phyloP scores from a whole-genome alignment of 2,888 invertebrate species.

The Petrophora chlorosata region DNA sequence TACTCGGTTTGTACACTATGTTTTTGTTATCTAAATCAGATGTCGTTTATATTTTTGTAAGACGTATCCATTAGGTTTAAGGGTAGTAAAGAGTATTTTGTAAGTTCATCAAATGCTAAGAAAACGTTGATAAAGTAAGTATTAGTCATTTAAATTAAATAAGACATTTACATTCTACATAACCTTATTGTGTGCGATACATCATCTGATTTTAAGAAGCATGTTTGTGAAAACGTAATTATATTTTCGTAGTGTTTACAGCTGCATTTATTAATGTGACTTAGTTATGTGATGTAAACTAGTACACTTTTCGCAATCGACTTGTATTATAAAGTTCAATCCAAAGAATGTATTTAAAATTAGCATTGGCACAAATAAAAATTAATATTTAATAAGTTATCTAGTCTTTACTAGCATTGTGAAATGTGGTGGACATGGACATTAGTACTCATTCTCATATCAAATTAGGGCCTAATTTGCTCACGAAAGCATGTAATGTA shows the following conservation, averaged over 20 bases:
- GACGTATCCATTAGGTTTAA: constrained; percentile 52
- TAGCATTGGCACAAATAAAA: constrained; percentile 4
- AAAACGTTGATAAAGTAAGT: constrained; percentile 9
- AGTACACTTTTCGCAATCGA: background rate
- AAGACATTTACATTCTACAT: constrained; percentile 20
- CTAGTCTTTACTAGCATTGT: constrained; percentile 21
- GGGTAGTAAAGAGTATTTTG: constrained; percentile 30
- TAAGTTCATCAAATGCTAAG: constrained; percentile 18
- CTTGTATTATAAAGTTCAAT: constrained; percentile 8
- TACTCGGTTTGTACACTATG: constrained; percentile 6
- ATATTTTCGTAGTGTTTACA: constrained; percentile 21
- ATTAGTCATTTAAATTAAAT: constrained; percentile 10
- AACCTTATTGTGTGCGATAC: constrained; percentile 11
- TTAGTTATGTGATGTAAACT: background rate
- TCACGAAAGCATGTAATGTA: constrained; percentile 40
- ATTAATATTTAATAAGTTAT: constrained; percentile 7
- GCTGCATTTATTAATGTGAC: background rate
- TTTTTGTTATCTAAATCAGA: constrained; percentile 43
- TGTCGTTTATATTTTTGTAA: constrained; percentile 66
- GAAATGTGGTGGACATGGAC: constrained; percentile 2
- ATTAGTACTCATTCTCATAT: constrained; percentile 30
- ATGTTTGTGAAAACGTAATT: constrained; percentile 7
- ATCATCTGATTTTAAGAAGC: background rate
- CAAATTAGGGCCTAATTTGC: constrained; percentile 60
- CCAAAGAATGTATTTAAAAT: constrained; percentile 20